phyloP scores from a whole-genome alignment of 2,797 vertebrate species.

The Danio choprae region DNA sequence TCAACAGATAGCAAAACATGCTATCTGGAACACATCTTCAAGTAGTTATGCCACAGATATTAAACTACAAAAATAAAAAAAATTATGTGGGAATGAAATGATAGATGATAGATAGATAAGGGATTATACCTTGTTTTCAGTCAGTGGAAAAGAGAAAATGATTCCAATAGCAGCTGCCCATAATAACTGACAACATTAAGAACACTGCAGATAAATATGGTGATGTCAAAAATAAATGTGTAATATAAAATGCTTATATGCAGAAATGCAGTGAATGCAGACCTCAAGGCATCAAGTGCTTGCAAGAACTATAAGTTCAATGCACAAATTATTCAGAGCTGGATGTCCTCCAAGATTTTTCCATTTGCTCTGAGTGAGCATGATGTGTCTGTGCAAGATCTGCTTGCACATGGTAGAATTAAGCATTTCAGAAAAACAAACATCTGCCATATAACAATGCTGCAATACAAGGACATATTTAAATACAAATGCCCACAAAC shows the following conservation, averaged over 20 bases:
- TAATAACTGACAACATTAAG: background rate
- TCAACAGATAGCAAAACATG: background rate
- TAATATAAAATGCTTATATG: slow-evolving; percentile 40
- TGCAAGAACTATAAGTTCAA: slow-evolving; percentile 39
- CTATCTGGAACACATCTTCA: background rate
- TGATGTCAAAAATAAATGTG: slow-evolving; percentile 32
- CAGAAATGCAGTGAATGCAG: slow-evolving; percentile 36
- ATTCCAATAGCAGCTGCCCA: background rate
- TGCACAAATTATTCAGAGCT: slow-evolving; percentile 55
- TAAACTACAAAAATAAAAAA: background rate
- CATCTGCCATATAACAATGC: background rate
- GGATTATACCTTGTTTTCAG: background rate
- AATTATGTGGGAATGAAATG: no score
- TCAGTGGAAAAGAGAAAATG: background rate
- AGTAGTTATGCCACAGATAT: background rate
- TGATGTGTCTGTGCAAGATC: background rate
- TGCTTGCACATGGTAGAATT: slow-evolving; percentile 8
- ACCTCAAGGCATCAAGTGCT: slow-evolving; percentile 40
- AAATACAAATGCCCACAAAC: no score
- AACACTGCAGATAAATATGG: slow-evolving; percentile 18
- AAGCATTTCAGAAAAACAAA: slow-evolving; percentile 33
- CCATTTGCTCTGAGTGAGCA: slow-evolving; percentile 2
- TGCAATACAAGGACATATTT: no score
- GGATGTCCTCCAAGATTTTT: slow-evolving; percentile 34
- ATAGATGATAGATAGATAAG: no score